phyloP scores from a whole-genome alignment of 2,113 vertebrate genomes.

The Cephalopholis sonnerati region DNA sequence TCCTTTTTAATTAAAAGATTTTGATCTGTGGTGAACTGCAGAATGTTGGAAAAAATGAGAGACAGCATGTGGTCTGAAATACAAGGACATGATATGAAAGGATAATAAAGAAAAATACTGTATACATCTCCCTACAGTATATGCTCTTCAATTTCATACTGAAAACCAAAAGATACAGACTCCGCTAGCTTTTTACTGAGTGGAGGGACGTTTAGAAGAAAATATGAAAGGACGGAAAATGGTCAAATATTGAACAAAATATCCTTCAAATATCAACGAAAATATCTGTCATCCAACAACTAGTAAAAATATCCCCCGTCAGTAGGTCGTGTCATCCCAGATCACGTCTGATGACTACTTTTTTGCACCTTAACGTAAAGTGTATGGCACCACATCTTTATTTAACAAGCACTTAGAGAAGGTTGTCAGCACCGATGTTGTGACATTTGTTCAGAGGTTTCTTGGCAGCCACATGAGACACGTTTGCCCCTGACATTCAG shows the following conservation, averaged over 20 bases:
- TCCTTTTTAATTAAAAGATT: slow-evolving; percentile 86
- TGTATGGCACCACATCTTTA: slow-evolving; percentile 71
- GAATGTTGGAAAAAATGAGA: slow-evolving; percentile 67
- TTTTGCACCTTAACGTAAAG: slow-evolving; percentile 66
- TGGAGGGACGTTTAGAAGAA: slow-evolving; percentile 31
- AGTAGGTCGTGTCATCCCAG: slow-evolving; percentile 8
- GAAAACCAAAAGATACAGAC: slow-evolving; percentile 9
- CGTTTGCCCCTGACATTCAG: slow-evolving; percentile 69
- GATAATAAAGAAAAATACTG: slow-evolving; percentile 62
- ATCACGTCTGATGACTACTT: slow-evolving; percentile 38
- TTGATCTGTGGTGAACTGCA: slow-evolving; percentile 79
- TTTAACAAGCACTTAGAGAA: slow-evolving; percentile 74
- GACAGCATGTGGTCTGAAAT: slow-evolving; percentile 67
- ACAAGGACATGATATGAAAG: slow-evolving; percentile 65
- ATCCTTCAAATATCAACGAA: slow-evolving; percentile 16
- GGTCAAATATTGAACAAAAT: slow-evolving; percentile 13
- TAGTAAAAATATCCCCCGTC: slow-evolving; percentile 49
- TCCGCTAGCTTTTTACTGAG: slow-evolving; percentile 6
- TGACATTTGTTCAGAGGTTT: slow-evolving; percentile 76
- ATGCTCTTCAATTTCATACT: slow-evolving; percentile 16
- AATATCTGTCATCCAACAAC: not conserved
- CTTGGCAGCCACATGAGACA: slow-evolving; percentile 61
- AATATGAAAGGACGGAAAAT: slow-evolving; percentile 28
- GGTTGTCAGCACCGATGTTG: slow-evolving; percentile 73
- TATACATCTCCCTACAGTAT: slow-evolving; percentile 32